A percentile compares a stretch with the other conserved stretches of the same genome.
Evolutionary conservation across 30 jellyfish, hydroid and myxozoan species (phyloP).

Genomic region (Cassiopea andromeda): DNA sequence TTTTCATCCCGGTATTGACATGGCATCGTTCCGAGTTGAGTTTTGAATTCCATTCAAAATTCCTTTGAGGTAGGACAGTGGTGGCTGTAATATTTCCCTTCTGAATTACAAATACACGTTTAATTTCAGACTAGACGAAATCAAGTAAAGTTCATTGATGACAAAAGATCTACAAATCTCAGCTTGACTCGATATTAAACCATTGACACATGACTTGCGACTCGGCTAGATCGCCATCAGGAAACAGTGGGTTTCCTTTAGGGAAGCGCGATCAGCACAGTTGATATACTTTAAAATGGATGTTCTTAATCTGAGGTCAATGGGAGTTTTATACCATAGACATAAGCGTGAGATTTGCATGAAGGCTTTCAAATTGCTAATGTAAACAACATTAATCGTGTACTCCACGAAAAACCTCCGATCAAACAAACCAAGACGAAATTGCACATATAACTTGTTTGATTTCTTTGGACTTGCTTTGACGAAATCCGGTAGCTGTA

Average conservation of each 20-base stretch:
- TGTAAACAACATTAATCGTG: constrained; percentile 48
- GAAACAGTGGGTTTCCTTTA: constrained; percentile 80
- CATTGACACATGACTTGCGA: constrained; percentile 37
- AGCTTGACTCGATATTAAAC: constrained; percentile 53
- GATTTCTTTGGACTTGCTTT: not conserved
- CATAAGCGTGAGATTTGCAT: constrained; percentile 66
- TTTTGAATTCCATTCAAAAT: too few relatives aligned
- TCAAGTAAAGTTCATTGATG: not conserved
- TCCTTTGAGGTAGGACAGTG: too few relatives aligned
- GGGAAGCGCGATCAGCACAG: constrained; percentile 73
- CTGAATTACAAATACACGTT: not conserved
- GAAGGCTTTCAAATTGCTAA: constrained; percentile 71
- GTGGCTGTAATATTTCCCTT: not conserved
- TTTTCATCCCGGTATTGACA: too few relatives aligned
- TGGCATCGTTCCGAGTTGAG: too few relatives aligned
- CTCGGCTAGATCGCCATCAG: constrained; percentile 63
- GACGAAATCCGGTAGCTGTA: not conserved
- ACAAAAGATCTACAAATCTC: constrained; percentile 43
- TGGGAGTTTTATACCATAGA: constrained; percentile 59
- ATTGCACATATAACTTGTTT: not conserved
- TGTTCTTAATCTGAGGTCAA: constrained; percentile 57
- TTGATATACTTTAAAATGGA: constrained; percentile 33
- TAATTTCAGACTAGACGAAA: not conserved
- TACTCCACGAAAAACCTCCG: constrained; percentile 16
- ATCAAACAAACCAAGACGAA: constrained; percentile 3